Percentiles rank a stretch among this genome's conserved stretches.
Conservation (phyloP, 2,888 invertebrate genomes). For the Rhyacophila evoluta region DNA sequence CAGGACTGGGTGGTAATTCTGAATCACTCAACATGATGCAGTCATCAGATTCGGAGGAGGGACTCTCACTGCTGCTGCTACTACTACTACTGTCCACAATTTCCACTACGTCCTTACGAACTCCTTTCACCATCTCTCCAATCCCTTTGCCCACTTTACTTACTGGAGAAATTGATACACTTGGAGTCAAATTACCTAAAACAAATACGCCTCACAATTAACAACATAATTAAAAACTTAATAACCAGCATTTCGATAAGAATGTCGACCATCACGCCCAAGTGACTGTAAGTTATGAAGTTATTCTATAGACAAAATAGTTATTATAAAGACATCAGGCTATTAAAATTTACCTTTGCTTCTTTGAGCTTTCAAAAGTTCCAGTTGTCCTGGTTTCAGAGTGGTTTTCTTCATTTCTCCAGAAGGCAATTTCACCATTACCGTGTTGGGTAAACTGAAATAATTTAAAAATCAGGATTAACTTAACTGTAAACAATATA, state of each 20-base stretch:
- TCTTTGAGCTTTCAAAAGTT: slow-evolving; percentile 57
- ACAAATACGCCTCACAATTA: too few relatives aligned
- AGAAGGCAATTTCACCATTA: slow-evolving; percentile 66
- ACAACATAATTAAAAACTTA: too few relatives aligned
- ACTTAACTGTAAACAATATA: too few relatives aligned
- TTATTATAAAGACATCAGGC: too few relatives aligned
- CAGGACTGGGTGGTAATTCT: slow-evolving; percentile 82
- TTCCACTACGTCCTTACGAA: slow-evolving; percentile 73
- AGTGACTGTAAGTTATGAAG: too few relatives aligned
- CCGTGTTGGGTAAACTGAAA: slow-evolving; percentile 67
- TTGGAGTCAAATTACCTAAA: slow-evolving; percentile 62
- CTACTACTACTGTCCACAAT: slow-evolving; percentile 80
- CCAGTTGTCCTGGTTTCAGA: slow-evolving; percentile 64
- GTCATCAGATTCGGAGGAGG: slow-evolving; percentile 82
- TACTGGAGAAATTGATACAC: slow-evolving; percentile 67
- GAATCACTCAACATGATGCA: slow-evolving; percentile 90
- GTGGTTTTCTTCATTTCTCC: slow-evolving; percentile 65
- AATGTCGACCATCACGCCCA: too few relatives aligned
- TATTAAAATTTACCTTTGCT: slow-evolving; percentile 45
- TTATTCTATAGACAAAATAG: too few relatives aligned
- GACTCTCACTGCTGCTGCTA: slow-evolving; percentile 68
- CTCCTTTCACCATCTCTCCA: slow-evolving; percentile 30
- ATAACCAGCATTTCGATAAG: too few relatives aligned
- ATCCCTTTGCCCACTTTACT: slow-evolving; percentile 33
- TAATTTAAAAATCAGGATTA: too few relatives aligned